Conservation (phyloP, 2,113 vertebrate genomes). For the Heptranchias perlo region DNA sequence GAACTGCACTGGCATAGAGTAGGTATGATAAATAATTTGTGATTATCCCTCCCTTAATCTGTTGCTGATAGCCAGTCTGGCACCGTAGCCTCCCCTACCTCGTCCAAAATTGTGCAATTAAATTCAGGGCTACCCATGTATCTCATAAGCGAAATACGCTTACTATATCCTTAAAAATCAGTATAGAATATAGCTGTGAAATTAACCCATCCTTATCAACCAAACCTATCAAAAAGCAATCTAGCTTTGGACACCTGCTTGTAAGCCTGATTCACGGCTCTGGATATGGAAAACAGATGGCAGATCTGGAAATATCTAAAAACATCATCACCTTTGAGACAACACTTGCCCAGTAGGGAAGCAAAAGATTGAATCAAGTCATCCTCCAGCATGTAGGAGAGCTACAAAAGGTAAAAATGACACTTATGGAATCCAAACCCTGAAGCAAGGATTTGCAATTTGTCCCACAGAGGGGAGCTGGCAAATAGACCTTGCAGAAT, state of each 20-base stretch:
- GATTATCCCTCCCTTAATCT: no score
- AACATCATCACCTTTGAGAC: background rate
- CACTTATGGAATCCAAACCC: no score
- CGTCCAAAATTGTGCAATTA: no score
- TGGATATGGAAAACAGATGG: background rate
- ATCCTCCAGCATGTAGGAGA: background rate
- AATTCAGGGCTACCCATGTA: no score
- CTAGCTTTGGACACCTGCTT: background rate
- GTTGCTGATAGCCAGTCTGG: no score
- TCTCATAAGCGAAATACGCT: no score
- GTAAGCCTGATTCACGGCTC: background rate
- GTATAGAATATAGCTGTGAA: background rate
- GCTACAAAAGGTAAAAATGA: background rate
- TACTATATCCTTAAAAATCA: no score
- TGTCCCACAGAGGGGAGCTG: background rate
- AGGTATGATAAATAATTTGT: no score
- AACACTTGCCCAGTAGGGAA: background rate
- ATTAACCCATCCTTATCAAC: background rate
- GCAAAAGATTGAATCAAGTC: background rate
- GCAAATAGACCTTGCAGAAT: background rate
- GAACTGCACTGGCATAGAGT: no score
- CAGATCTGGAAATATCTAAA: background rate
- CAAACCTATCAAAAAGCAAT: background rate
- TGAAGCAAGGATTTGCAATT: background rate
- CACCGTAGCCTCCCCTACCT: no score